A percentile compares a stretch with the other conserved stretches of the same genome.
phyloP scores from a whole-genome alignment of 2,113 vertebrate genomes.

The Fukomys damarensis region DNA sequence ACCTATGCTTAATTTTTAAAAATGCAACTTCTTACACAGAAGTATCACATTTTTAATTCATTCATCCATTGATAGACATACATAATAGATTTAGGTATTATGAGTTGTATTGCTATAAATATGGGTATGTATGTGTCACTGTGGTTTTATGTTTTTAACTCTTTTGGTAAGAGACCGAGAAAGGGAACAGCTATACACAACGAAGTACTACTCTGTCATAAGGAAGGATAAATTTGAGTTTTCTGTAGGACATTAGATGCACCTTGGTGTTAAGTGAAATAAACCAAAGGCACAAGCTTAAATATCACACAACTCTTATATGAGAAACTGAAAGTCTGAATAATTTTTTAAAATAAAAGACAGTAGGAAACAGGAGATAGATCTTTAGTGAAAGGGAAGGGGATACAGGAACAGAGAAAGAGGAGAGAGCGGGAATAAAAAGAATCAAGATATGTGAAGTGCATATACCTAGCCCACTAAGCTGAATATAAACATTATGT shows the following conservation, averaged over 20 bases:
- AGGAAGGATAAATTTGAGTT: not conserved
- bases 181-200: not conserved
- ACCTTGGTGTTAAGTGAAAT: not conserved
- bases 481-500: not conserved
- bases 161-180: not conserved
- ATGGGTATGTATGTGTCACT: not conserved
- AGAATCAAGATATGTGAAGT: not conserved
- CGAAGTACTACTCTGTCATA: not conserved
- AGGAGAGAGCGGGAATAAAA: not conserved
- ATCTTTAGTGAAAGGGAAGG: not conserved
- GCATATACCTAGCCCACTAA: not conserved
- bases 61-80: not conserved
- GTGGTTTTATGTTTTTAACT: not conserved
- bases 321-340: not conserved
- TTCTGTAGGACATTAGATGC: not conserved
- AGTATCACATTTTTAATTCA: not conserved
- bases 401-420: not conserved
- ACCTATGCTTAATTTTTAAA: not conserved
- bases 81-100: not conserved
- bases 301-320: not conserved
- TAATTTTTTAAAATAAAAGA: not conserved
- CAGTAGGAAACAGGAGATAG: not conserved
- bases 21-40: not conserved
- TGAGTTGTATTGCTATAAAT: not conserved
- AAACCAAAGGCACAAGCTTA: not conserved